Conservation (phyloP, 1,140 invertebrate species). For the Caenorhabditis brenneri region DNA sequence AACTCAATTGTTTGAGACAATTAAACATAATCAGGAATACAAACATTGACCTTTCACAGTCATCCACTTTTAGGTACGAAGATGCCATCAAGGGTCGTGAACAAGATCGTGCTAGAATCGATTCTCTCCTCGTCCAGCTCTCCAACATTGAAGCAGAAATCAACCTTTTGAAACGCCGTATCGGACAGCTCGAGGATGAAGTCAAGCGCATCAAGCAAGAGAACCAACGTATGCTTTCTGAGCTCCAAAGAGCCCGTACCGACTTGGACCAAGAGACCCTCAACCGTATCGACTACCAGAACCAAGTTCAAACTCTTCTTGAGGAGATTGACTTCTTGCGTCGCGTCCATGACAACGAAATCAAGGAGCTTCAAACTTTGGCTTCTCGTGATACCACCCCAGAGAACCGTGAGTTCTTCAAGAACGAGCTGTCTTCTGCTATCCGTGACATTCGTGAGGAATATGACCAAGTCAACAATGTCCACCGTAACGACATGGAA, state of each 20-base stretch:
- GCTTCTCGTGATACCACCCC: constrained; percentile 73
- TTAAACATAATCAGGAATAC: neutral
- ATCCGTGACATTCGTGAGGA: constrained; percentile 74
- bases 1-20: neutral
- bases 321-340: constrained; percentile 68
- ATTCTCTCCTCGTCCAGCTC: constrained; percentile 64
- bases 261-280: constrained; percentile 66
- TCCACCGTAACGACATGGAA: constrained; percentile 72
- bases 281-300: constrained; percentile 67
- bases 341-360: constrained; percentile 71
- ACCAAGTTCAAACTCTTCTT: constrained; percentile 66
- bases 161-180: constrained; percentile 63
- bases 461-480: constrained; percentile 73
- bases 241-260: constrained; percentile 56
- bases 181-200: constrained; percentile 68
- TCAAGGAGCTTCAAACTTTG: constrained; percentile 72
- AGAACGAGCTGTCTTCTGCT: constrained; percentile 73
- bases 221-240: constrained; percentile 62
- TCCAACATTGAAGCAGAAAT: constrained; percentile 67
- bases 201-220: constrained; percentile 64
- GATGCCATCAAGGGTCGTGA: constrained; percentile 62
- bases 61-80: constrained; percentile 60
- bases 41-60: neutral
- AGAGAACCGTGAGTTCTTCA: constrained; percentile 73
- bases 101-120: constrained; percentile 63